A percentile compares a stretch with the other conserved stretches of the same genome.
phyloP scores from a whole-genome alignment of 2,113 vertebrate species.

The Malaclemys terrapin region DNA sequence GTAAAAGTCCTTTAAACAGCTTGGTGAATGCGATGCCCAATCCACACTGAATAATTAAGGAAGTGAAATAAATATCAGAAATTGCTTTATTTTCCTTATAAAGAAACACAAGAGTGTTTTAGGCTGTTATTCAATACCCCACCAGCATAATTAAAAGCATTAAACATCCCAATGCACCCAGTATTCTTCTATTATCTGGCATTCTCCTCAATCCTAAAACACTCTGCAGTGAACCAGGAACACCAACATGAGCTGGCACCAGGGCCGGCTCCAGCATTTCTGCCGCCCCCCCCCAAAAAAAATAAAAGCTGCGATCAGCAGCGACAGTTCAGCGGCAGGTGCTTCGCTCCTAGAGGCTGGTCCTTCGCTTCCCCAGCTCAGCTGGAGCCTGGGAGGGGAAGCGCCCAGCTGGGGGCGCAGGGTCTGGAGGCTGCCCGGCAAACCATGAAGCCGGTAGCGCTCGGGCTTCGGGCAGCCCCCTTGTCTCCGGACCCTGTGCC shows the following conservation, averaged over 20 bases:
- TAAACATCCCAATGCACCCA: constrained; percentile 26
- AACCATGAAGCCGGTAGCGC: too few relatives aligned
- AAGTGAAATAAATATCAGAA: not conserved
- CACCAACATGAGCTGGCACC: not conserved
- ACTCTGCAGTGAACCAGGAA: not conserved
- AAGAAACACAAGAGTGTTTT: constrained; percentile 17
- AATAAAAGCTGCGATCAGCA: too few relatives aligned
- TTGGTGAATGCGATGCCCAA: not conserved
- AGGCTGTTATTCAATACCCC: constrained; percentile 14
- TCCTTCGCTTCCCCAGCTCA: too few relatives aligned
- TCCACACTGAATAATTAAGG: not conserved
- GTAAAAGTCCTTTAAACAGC: not conserved
- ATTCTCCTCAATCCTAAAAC: not conserved
- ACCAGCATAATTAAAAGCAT: constrained; percentile 12
- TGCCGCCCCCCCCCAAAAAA: too few relatives aligned
- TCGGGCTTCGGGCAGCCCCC: too few relatives aligned
- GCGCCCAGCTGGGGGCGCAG: too few relatives aligned
- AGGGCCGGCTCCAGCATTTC: too few relatives aligned
- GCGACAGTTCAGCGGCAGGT: too few relatives aligned
- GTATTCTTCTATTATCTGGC: constrained; percentile 20
- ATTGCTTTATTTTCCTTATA: not conserved
- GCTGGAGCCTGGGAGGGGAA: too few relatives aligned
- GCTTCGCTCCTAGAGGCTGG: too few relatives aligned
- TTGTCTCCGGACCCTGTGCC: too few relatives aligned
- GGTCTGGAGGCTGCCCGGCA: too few relatives aligned